Conservation (phyloP, 2,888 invertebrate genomes). For the Melikaiella ostensackeni region DNA sequence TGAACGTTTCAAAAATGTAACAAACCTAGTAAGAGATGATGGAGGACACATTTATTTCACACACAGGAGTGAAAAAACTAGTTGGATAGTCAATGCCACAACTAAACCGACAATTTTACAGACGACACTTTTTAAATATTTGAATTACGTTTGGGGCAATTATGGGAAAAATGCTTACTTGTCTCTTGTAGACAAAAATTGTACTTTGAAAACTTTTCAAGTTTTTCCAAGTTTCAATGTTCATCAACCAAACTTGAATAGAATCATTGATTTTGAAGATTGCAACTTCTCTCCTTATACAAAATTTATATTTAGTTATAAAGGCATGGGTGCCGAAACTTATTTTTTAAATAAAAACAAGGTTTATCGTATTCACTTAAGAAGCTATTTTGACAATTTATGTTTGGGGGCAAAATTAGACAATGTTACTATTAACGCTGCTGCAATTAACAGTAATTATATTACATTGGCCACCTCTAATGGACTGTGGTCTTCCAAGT, state of each 20-base stretch:
- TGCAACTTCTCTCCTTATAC: not conserved
- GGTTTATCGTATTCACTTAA: not conserved
- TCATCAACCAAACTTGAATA: not conserved
- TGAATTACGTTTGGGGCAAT: not conserved
- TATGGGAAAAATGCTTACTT: not conserved
- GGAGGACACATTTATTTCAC: not conserved
- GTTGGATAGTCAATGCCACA: not conserved
- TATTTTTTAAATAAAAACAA: not conserved
- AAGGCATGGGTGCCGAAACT: too few relatives aligned
- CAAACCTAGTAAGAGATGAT: not conserved
- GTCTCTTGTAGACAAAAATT: not conserved
- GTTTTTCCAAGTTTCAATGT: not conserved
- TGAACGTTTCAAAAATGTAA: not conserved
- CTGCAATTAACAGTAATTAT: too few relatives aligned
- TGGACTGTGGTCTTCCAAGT: too few relatives aligned
- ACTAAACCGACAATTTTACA: not conserved
- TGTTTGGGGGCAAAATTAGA: too few relatives aligned
- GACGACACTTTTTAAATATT: not conserved
- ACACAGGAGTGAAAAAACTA: not conserved
- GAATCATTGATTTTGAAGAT: not conserved
- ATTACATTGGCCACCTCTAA: too few relatives aligned
- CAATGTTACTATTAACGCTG: too few relatives aligned
- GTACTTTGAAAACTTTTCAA: not conserved
- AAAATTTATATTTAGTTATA: not conserved
- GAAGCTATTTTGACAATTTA: too few relatives aligned